These are phyloP conservation scores for Melangyna quadrimaculata DNA, from an alignment of 2,888 invertebrate genomes.

Conservation along the genomic window DNA sequence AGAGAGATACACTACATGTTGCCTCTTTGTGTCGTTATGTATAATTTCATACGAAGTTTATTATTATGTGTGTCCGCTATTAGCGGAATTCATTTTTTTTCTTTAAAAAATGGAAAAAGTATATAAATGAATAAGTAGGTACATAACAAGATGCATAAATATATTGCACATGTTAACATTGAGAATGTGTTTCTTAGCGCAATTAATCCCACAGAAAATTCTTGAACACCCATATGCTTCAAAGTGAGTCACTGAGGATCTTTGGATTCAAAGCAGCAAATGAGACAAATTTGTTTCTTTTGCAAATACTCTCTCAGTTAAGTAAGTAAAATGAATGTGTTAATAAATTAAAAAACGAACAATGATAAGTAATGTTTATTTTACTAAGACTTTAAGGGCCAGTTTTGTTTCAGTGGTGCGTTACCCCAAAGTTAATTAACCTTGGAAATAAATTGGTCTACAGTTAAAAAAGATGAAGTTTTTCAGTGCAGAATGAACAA, in stretches of 20 bases:
- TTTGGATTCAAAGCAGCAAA: not conserved
- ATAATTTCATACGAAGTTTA: constrained; percentile 36
- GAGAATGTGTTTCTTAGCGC: not conserved
- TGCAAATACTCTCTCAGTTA: not conserved
- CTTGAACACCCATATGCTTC: not conserved
- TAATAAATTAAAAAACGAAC: too few relatives aligned
- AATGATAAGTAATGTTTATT: too few relatives aligned
- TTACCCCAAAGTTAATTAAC: too few relatives aligned
- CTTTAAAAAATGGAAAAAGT: not conserved
- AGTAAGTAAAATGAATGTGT: not conserved
- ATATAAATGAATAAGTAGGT: not conserved
- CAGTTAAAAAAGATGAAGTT: too few relatives aligned
- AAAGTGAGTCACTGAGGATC: constrained; percentile 35
- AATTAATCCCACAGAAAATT: constrained; percentile 16
- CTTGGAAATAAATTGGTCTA: too few relatives aligned
- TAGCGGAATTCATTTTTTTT: constrained; percentile 37
- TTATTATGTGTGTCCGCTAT: constrained; percentile 32
- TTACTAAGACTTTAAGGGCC: too few relatives aligned
- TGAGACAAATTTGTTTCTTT: not conserved
- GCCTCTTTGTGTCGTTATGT: constrained; percentile 21
- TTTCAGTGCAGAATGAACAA: too few relatives aligned
- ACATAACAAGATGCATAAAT: not conserved
- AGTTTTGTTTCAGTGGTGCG: too few relatives aligned
- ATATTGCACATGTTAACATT: constrained; percentile 10
- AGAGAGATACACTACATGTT: constrained; percentile 14